Conservation (phyloP, 2,797 vertebrate species). For the Notolabrus celidotus region DNA sequence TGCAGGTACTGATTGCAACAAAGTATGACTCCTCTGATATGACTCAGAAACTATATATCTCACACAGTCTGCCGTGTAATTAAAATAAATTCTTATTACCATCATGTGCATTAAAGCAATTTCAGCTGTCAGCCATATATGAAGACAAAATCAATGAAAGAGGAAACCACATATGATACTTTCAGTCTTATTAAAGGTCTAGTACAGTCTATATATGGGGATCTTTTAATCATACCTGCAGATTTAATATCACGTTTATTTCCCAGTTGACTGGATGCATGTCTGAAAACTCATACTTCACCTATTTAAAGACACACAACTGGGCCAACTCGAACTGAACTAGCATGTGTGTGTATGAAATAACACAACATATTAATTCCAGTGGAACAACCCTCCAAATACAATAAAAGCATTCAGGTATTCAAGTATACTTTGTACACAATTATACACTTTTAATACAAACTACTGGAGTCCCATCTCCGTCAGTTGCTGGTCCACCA, state of each 20-base stretch:
- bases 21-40: neutral
- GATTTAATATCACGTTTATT: conserved; percentile 30
- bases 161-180: neutral
- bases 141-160: neutral
- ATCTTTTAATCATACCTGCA: neutral
- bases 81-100: neutral
- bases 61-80: neutral
- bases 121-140: neutral
- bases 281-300: neutral
- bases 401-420: neutral
- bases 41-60: neutral
- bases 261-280: conserved; percentile 17
- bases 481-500: neutral
- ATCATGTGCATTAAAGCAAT: neutral
- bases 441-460: conserved; percentile 32
- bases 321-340: neutral
- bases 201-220: neutral
- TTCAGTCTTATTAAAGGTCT: conserved; percentile 5
- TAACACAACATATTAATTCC: neutral
- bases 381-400: neutral
- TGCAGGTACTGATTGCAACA: neutral
- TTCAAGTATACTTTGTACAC: conserved; percentile 26
- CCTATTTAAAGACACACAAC: neutral
- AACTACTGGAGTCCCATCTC: too few relatives aligned
- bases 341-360: neutral